These are phyloP conservation scores for Sinelater perroti DNA, from an alignment of 2,888 invertebrate genomes.

Conservation along the genomic window DNA sequence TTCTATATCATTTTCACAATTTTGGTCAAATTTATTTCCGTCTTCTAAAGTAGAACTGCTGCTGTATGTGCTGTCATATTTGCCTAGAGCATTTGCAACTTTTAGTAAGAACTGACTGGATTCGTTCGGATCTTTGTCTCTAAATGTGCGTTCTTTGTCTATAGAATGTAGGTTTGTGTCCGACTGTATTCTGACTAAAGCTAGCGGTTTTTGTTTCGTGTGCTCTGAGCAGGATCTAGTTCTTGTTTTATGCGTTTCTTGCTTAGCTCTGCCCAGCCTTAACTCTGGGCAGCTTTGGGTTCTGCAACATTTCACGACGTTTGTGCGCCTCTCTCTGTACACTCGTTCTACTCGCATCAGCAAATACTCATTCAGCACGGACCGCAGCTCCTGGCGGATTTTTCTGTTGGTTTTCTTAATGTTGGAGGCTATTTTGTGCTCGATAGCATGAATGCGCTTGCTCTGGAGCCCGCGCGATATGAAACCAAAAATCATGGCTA, in stretches of 20 bases:
- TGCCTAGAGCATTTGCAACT: conserved; percentile 80
- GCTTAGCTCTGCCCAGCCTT: conserved; percentile 50
- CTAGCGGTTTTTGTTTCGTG: conserved; percentile 44
- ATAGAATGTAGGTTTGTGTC: conserved; percentile 82
- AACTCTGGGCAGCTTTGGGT: conserved; percentile 79
- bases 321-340: conserved; percentile 70
- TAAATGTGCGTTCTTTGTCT: conserved; percentile 79
- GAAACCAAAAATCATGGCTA: conserved; percentile 89
- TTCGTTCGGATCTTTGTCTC: conserved; percentile 70
- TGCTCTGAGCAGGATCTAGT: conserved; percentile 72
- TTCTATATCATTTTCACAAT: neutral
- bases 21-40: neutral
- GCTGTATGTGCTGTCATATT: conserved; percentile 56
- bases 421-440: conserved; percentile 79
- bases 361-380: conserved; percentile 71
- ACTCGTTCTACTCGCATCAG: conserved; percentile 79
- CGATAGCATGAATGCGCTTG: conserved; percentile 76
- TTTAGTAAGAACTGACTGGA: conserved; percentile 79
- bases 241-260: neutral
- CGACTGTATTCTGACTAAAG: conserved; percentile 72
- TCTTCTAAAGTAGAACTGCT: neutral
- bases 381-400: conserved; percentile 66
- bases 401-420: conserved; percentile 81
- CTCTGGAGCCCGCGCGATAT: conserved; percentile 81
- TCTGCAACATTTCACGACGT: conserved; percentile 58